These are phyloP conservation scores for Sarcophaga variegata DNA, from an alignment of 2,888 invertebrate species.

Conservation along the genomic window DNA sequence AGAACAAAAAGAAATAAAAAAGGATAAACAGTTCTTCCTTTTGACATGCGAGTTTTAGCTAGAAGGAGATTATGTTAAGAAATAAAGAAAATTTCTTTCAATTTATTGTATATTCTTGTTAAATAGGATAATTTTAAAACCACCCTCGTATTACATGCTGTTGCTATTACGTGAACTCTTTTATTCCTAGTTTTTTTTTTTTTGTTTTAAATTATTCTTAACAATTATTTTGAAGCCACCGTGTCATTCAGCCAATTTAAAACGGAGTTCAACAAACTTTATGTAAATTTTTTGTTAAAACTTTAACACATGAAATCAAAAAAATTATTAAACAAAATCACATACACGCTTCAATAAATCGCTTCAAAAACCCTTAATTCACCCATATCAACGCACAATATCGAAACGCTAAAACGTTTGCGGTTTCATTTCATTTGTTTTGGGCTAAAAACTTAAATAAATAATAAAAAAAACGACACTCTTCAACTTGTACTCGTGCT, in stretches of 20 bases:
- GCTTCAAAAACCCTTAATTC: constrained; percentile 11
- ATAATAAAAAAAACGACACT: background rate
- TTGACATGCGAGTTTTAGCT: no score
- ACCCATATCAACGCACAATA: background rate
- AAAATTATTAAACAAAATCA: constrained; percentile 25
- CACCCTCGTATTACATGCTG: no score
- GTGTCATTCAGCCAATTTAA: constrained; percentile 36
- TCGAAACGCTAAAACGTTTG: background rate
- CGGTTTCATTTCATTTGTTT: background rate
- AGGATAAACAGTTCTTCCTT: no score
- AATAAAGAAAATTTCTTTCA: no score
- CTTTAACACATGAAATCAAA: background rate
- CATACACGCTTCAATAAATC: background rate
- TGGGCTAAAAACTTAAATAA: background rate
- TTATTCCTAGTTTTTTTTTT: background rate
- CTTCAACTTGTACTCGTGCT: background rate
- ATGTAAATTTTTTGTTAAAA: constrained; percentile 44
- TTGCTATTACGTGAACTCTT: background rate
- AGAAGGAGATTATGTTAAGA: no score
- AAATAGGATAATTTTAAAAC: no score
- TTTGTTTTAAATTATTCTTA: constrained; percentile 37
- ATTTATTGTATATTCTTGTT: no score
- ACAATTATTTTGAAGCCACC: constrained; percentile 20
- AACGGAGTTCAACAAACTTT: constrained; percentile 62
- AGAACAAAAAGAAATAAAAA: no score